Evolutionary conservation across 1,140 invertebrate species (phyloP).

Genomic region (Octopus bimaculoides): DNA sequence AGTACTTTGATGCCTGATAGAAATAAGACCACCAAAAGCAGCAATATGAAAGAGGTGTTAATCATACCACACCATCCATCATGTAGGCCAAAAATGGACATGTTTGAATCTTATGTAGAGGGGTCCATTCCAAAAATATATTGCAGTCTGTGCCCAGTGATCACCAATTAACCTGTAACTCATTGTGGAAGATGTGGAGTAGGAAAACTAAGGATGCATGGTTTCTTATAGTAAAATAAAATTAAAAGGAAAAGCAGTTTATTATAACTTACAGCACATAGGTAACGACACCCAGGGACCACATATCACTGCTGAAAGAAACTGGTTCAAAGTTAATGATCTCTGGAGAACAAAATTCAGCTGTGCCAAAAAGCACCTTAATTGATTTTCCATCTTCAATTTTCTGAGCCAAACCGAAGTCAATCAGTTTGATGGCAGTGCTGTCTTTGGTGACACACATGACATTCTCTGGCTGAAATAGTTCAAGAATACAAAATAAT

Average conservation of each 20-base stretch:
- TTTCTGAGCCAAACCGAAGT: slow-evolving; percentile 95
- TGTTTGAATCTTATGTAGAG: no score
- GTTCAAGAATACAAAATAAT: slow-evolving; percentile 9
- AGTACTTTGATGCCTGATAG: no score
- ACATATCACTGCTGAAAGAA: slow-evolving; percentile 99
- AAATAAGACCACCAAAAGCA: no score
- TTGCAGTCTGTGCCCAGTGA: no score
- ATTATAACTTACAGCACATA: slow-evolving; percentile 85
- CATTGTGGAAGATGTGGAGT: no score
- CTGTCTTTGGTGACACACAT: slow-evolving; percentile 96
- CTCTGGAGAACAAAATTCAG: slow-evolving; percentile 98
- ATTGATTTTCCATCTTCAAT: slow-evolving; percentile 98
- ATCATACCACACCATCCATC: no score
- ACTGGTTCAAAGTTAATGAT: slow-evolving; percentile 97
- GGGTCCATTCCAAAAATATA: no score
- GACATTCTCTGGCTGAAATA: slow-evolving; percentile 88
- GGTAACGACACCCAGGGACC: slow-evolving; percentile 94
- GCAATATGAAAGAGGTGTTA: no score
- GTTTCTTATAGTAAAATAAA: neutral
- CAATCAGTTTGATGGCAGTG: slow-evolving; percentile 95
- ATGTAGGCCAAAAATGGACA: no score
- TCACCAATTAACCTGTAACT: no score
- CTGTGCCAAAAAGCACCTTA: slow-evolving; percentile 93
- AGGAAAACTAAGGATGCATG: neutral
- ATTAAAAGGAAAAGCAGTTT: neutral